A percentile compares a stretch with the other conserved stretches of the same genome.
Conservation (phyloP, 2,888 invertebrate genomes). For the Watsonalla binaria region DNA sequence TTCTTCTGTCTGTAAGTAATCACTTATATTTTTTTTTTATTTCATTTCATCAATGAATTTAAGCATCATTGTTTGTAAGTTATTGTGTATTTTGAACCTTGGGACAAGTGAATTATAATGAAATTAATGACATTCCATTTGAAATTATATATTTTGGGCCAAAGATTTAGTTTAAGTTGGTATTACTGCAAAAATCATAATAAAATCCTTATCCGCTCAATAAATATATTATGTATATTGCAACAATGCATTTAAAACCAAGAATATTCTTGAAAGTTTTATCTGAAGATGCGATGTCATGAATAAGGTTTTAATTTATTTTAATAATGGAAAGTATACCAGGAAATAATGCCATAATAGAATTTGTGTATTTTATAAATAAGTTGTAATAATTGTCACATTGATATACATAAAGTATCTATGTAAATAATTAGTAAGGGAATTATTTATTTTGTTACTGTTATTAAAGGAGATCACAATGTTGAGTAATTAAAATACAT, state of each 20-base stretch:
- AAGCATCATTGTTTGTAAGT: not conserved
- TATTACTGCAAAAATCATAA: not conserved
- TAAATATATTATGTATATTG: too few relatives aligned
- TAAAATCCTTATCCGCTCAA: too few relatives aligned
- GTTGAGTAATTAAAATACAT: not conserved
- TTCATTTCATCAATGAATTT: too few relatives aligned
- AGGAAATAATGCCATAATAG: not conserved
- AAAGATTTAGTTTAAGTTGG: not conserved
- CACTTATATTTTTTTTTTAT: too few relatives aligned
- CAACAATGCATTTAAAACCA: too few relatives aligned
- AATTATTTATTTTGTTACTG: slow-evolving; percentile 3
- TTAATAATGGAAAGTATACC: too few relatives aligned
- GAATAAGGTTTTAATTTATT: too few relatives aligned
- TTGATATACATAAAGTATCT: not conserved
- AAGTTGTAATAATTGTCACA: not conserved
- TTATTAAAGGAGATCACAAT: not conserved
- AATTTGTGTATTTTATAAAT: too few relatives aligned
- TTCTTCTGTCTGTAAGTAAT: too few relatives aligned
- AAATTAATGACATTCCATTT: not conserved
- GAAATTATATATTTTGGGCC: not conserved
- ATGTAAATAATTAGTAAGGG: slow-evolving; percentile 3
- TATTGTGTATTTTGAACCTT: not conserved
- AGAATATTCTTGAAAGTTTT: too few relatives aligned
- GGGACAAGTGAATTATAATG: not conserved
- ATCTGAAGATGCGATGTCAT: not conserved